Percentiles rank a stretch among this genome's conserved stretches.
Evolutionary conservation across 2,888 invertebrate species (phyloP).

Genomic region (Spilarctia lutea): DNA sequence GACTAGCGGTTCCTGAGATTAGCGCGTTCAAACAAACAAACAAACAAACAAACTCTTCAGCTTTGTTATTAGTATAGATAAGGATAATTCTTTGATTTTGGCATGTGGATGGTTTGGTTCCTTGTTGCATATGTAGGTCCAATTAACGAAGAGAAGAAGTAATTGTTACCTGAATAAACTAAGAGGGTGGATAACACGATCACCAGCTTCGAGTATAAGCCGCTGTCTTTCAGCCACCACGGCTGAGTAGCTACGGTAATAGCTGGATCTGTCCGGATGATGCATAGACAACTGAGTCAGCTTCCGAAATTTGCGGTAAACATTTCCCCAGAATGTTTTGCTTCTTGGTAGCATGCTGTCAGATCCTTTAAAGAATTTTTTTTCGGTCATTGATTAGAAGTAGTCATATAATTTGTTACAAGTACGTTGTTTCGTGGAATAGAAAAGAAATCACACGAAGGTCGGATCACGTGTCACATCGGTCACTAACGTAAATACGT

Average conservation of each 20-base stretch:
- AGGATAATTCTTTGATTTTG: too few relatives aligned
- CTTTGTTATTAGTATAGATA: too few relatives aligned
- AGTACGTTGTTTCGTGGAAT: too few relatives aligned
- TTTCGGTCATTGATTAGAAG: not conserved
- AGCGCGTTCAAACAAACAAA: too few relatives aligned
- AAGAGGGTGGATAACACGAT: constrained; percentile 64
- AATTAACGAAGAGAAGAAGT: not conserved
- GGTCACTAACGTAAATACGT: too few relatives aligned
- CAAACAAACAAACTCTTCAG: too few relatives aligned
- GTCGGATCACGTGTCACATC: too few relatives aligned
- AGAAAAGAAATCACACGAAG: too few relatives aligned
- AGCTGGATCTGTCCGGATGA: constrained; percentile 62
- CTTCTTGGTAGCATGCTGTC: constrained; percentile 59
- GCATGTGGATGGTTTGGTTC: too few relatives aligned
- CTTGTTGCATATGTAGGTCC: too few relatives aligned
- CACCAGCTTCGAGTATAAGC: constrained; percentile 56
- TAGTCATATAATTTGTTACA: not conserved
- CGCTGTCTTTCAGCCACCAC: constrained; percentile 66
- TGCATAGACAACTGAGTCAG: constrained; percentile 55
- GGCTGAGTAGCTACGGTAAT: constrained; percentile 65
- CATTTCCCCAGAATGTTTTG: constrained; percentile 16
- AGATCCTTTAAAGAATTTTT: constrained; percentile 50
- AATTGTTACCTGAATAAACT: constrained; percentile 63
- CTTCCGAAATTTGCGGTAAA: constrained; percentile 50
- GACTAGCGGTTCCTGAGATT: too few relatives aligned